These are phyloP conservation scores for Amiota communis DNA, from an alignment of 2,888 invertebrate genomes.

Conservation along the genomic window DNA sequence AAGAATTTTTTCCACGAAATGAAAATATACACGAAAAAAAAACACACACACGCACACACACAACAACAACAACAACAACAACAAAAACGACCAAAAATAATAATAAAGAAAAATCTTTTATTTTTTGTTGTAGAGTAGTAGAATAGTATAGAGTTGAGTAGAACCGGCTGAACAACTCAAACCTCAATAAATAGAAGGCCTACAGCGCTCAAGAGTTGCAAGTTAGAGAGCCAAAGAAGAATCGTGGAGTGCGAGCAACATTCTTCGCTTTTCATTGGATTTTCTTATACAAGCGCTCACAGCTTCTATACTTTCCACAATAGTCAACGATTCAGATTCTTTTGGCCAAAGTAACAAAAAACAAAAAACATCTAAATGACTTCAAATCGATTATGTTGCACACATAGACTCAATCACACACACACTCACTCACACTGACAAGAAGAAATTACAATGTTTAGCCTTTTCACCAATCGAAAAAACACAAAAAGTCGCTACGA, in stretches of 20 bases:
- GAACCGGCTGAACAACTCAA: constrained; percentile 67
- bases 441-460: constrained; percentile 13
- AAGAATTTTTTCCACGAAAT: constrained; percentile 66
- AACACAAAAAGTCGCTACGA: not conserved
- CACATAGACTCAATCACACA: constrained; percentile 36
- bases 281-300: not conserved
- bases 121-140: no score
- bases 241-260: not conserved
- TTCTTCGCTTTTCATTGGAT: constrained; percentile 1
- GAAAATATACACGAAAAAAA: constrained; percentile 57
- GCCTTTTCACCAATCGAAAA: constrained; percentile 48
- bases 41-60: no score
- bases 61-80: constrained; percentile 16
- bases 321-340: not conserved
- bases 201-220: constrained; percentile 37
- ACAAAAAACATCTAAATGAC: constrained; percentile 20
- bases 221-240: constrained; percentile 1
- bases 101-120: constrained; percentile 44
- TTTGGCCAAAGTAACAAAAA: not conserved
- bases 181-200: constrained; percentile 32
- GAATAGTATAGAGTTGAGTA: constrained; percentile 27
- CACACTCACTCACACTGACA: constrained; percentile 1
- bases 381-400: constrained; percentile 63
- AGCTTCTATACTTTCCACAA: no score
- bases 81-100: constrained; percentile 30